phyloP scores from a whole-genome alignment of 2,888 invertebrate genomes.

The Trichopria drosophilae region DNA sequence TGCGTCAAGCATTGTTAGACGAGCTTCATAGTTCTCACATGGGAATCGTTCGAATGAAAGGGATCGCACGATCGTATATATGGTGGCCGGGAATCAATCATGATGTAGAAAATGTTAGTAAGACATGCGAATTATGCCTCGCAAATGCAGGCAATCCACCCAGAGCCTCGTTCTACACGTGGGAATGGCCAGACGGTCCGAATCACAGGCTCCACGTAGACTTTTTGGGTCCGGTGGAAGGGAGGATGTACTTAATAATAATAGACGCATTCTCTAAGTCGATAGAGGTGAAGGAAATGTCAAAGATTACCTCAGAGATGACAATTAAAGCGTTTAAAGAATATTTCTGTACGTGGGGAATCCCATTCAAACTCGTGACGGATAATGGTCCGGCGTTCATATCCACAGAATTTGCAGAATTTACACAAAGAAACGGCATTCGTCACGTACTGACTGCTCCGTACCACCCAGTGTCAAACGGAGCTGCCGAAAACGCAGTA shows the following conservation, averaged over 20 bases:
- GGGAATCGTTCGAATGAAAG: conserved; percentile 39
- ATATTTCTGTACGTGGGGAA: conserved; percentile 16
- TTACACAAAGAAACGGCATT: not conserved
- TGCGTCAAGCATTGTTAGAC: conserved; percentile 26
- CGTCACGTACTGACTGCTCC: not conserved
- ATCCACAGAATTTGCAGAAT: conserved; percentile 3
- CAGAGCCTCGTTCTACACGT: conserved; percentile 16
- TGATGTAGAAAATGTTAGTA: conserved; percentile 21
- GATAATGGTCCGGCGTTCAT: conserved; percentile 32
- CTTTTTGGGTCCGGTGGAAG: conserved; percentile 23
- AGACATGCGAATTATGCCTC: conserved; percentile 17
- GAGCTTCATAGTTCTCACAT: conserved; percentile 36
- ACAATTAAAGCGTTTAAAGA: conserved; percentile 22
- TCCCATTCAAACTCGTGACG: conserved; percentile 14
- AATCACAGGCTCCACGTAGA: conserved; percentile 26
- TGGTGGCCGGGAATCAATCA: conserved; percentile 37
- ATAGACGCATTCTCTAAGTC: conserved; percentile 31
- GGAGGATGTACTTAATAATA: conserved; percentile 24
- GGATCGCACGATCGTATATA: conserved; percentile 35
- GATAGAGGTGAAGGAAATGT: conserved; percentile 28
- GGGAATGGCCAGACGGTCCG: conserved; percentile 28
- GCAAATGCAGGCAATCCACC: conserved; percentile 24
- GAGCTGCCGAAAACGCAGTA: conserved; percentile 5
- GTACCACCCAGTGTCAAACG: not conserved
- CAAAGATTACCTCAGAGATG: conserved; percentile 7